Percentiles rank a stretch among this genome's conserved stretches.
These are phyloP conservation scores for Dryobota labecula DNA, from an alignment of 2,888 invertebrate genomes.

Conservation along the genomic window DNA sequence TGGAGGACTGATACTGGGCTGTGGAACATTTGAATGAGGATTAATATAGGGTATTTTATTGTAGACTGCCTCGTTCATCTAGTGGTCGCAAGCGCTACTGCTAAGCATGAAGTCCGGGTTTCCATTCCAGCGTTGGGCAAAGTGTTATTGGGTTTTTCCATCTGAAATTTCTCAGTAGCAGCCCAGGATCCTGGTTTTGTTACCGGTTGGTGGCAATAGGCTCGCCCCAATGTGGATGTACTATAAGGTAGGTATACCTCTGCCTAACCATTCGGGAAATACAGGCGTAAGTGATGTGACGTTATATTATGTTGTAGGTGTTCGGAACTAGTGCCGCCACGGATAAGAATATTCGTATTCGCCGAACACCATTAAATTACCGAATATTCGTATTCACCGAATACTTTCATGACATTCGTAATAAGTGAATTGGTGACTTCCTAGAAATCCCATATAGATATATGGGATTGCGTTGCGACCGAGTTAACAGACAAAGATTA, in stretches of 20 bases:
- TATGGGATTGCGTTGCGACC: too few relatives aligned
- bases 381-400: too few relatives aligned
- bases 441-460: too few relatives aligned
- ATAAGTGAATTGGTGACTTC: too few relatives aligned
- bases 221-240: not conserved
- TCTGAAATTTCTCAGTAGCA: not conserved
- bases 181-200: not conserved
- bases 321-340: too few relatives aligned
- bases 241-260: not conserved
- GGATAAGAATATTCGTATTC: too few relatives aligned
- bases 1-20: constrained; percentile 80
- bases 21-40: constrained; percentile 19
- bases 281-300: too few relatives aligned
- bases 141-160: not conserved
- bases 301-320: not conserved
- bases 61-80: not conserved
- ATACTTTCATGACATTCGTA: too few relatives aligned
- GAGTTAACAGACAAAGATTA: too few relatives aligned
- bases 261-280: not conserved
- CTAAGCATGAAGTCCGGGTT: too few relatives aligned
- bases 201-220: not conserved
- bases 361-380: too few relatives aligned
- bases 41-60: not conserved
- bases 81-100: not conserved
- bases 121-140: not conserved